These are phyloP conservation scores for Tragelaphus buxtoni DNA, from an alignment of 2,113 vertebrate species.

Conservation along the genomic window DNA sequence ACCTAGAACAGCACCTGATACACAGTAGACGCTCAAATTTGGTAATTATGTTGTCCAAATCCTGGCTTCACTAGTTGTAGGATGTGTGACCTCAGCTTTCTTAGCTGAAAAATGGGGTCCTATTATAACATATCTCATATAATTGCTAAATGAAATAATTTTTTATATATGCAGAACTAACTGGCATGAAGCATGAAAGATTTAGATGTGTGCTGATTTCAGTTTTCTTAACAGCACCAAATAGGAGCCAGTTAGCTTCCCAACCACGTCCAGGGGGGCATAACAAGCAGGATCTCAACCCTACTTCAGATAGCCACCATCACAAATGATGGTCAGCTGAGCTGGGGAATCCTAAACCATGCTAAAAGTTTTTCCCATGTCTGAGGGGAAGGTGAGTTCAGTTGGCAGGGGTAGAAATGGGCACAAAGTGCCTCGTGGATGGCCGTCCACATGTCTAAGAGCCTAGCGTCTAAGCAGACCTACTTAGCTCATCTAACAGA, in stretches of 20 bases:
- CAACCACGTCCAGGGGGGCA: background rate
- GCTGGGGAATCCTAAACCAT: background rate
- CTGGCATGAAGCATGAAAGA: background rate
- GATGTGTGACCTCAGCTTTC: background rate
- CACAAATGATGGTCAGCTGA: background rate
- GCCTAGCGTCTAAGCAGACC: background rate
- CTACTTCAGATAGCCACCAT: background rate
- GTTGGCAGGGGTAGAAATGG: background rate
- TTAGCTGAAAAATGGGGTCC: background rate
- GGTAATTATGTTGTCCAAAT: background rate
- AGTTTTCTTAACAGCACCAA: background rate
- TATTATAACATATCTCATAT: constrained; percentile 11
- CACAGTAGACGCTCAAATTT: background rate
- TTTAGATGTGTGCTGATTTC: background rate
- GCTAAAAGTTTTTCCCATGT: background rate
- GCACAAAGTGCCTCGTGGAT: background rate
- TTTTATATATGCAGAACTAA: background rate
- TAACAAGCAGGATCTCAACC: background rate
- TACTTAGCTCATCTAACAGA: background rate
- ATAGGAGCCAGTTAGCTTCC: background rate
- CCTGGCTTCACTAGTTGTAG: background rate
- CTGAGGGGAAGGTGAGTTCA: background rate
- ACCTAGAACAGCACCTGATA: background rate
- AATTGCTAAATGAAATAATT: background rate
- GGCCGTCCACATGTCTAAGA: background rate